Base-by-base conservation (phyloP, 2,797 vertebrate genomes). In the Lycodopsis pacificus region DNA sequence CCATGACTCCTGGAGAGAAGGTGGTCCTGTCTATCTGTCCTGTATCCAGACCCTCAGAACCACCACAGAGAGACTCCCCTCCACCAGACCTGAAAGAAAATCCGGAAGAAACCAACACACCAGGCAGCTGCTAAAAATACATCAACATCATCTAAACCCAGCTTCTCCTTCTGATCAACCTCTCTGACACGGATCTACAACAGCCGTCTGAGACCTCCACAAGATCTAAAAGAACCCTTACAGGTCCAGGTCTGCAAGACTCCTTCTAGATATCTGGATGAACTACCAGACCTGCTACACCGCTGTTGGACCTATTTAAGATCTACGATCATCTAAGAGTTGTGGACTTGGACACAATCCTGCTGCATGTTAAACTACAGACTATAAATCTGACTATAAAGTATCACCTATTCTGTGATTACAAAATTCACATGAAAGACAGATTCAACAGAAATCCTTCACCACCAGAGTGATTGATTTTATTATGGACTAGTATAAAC, bases 61-160 rank as follows among this genome's bases (percentile, higher is more conserved):
- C 22, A 3, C 57, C 10, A 0, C 48, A 36, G 44, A 73, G 46
- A 0, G 61, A 82, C 27, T 66, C 49, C 2, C 68, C 71, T 1
- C 68, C 80, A 15, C 59, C 58, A 3, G 38, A 51, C 40, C 49
- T 82, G 70, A 57, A 36, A 19, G 57, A 30, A 13, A 73, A 80
- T 5, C 46, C 62, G 7, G 79, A 85, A 68, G 84, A 79, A 34
- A 32, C 34, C 0, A 25, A 66, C 1, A 51, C 38, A 1, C 1
- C 11, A 1, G 40, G 2, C 19, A 76, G 38, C 49, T 65, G 20
- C 73, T 81, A 12, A 76, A 40, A 34, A 57, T 2, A 59, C 11
- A 5, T 6, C 53, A 4, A 25, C 25, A 25, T 34, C 11, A 1
- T 56, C 49, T 17, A 40, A 7, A 20, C 38, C n/a, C 30, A 69